phyloP scores from a whole-genome alignment of 1,140 invertebrate species.

The Drosophila tsacasi region DNA sequence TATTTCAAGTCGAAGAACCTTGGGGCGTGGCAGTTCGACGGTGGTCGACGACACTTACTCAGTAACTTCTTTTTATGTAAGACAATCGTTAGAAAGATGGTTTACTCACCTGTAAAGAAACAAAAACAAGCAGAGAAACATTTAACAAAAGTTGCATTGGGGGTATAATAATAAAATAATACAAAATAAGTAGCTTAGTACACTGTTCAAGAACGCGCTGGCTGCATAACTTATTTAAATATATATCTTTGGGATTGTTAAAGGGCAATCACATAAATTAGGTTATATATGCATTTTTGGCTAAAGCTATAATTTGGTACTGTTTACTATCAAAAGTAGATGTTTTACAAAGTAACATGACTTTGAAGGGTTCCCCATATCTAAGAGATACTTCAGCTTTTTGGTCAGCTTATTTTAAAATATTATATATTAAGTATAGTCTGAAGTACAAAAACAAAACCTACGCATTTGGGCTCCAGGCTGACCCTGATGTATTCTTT shows the following conservation, averaged over 20 bases:
- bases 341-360: not conserved
- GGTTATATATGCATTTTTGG: not conserved
- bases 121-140: not conserved
- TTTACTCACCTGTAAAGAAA: conserved; percentile 61
- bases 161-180: not conserved
- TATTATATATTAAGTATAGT: no score
- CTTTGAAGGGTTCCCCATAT: no score
- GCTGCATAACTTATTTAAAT: not conserved
- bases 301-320: not conserved
- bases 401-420: no score
- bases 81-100: conserved; percentile 12
- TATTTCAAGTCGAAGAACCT: conserved; percentile 17
- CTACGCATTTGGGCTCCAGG: no score
- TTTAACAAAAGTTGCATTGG: not conserved
- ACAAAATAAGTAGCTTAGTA: not conserved
- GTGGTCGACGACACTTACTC: conserved; percentile 51
- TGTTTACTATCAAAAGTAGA: not conserved
- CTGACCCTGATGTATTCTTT: no score
- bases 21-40: conserved; percentile 37
- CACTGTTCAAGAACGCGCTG: conserved; percentile 1
- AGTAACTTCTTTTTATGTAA: conserved; percentile 3
- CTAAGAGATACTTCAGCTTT: no score
- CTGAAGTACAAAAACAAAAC: no score
- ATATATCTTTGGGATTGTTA: not conserved
- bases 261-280: not conserved